phyloP scores from a whole-genome alignment of 2,888 invertebrate species.

The Tupiocoris notatus region DNA sequence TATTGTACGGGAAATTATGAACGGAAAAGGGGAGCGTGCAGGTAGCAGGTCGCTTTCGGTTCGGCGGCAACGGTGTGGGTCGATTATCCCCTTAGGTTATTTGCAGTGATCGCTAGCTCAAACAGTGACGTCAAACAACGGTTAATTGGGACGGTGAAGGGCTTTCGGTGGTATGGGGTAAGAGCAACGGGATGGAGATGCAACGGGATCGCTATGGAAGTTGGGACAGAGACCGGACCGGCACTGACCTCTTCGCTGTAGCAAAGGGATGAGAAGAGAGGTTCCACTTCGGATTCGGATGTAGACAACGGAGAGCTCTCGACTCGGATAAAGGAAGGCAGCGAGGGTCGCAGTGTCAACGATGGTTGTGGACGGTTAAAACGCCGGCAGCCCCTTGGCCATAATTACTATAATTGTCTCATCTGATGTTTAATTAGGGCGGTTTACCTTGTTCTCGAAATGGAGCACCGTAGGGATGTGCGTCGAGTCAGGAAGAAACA shows the following conservation, averaged over 20 bases:
- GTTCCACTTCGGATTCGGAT: background rate
- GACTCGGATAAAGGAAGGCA: background rate
- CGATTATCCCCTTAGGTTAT: constrained; percentile 34
- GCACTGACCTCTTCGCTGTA: background rate
- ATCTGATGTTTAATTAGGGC: constrained; percentile 38
- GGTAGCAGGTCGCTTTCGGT: background rate
- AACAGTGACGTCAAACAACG: constrained; percentile 32
- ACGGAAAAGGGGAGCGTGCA: no score
- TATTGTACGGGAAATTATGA: no score
- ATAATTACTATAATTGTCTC: constrained; percentile 42
- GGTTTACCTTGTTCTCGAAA: constrained; percentile 30
- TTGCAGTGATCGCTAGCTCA: constrained; percentile 31
- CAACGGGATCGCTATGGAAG: background rate
- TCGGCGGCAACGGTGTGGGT: background rate
- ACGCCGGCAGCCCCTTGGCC: constrained; percentile 19
- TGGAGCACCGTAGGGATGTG: background rate
- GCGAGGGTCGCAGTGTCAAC: constrained; percentile 17
- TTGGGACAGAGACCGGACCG: background rate
- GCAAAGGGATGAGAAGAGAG: background rate
- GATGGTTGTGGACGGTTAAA: constrained; percentile 35
- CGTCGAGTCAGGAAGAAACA: no score
- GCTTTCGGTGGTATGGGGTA: background rate
- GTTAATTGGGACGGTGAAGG: constrained; percentile 26
- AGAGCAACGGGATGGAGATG: background rate
- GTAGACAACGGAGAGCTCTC: background rate